These are phyloP conservation scores for Homarus americanus DNA, from an alignment of 1,140 invertebrate genomes.

Conservation along the genomic window DNA sequence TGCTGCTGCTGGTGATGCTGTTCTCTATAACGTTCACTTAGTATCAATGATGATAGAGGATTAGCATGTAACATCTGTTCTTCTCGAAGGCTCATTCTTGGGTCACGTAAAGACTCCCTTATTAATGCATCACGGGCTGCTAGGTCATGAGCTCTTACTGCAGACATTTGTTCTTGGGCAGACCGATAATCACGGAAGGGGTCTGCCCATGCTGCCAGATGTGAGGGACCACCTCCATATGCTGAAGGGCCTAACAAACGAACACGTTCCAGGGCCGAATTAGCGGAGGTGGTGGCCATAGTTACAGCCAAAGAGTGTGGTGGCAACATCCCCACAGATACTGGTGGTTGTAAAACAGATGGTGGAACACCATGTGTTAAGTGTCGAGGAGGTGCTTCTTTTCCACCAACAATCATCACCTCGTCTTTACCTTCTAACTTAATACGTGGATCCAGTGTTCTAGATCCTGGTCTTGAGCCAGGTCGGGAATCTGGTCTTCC, in stretches of 20 bases:
- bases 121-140: constrained; percentile 44
- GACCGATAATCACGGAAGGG: constrained; percentile 63
- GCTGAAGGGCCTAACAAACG: constrained; percentile 27
- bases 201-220: constrained; percentile 55
- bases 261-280: constrained; percentile 48
- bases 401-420: constrained; percentile 74
- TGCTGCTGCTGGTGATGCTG: constrained; percentile 63
- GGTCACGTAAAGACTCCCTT: constrained; percentile 46
- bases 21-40: constrained; percentile 65
- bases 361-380: constrained; percentile 44
- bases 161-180: constrained; percentile 53
- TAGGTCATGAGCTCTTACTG: constrained; percentile 49
- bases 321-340: constrained; percentile 55
- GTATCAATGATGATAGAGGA: constrained; percentile 56
- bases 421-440: constrained; percentile 66
- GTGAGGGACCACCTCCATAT: constrained; percentile 45
- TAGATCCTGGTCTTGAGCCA: constrained; percentile 66
- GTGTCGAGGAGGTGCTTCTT: constrained; percentile 69
- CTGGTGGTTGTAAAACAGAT: constrained; percentile 50
- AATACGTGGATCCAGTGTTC: constrained; percentile 56
- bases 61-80: constrained; percentile 55
- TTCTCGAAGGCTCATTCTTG: constrained; percentile 61
- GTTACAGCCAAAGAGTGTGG: constrained; percentile 49
- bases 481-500: constrained; percentile 70
- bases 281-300: constrained; percentile 61